Base-by-base conservation (phyloP, 64 coral and sea anemone genomes). In the Montipora capricornis region DNA sequence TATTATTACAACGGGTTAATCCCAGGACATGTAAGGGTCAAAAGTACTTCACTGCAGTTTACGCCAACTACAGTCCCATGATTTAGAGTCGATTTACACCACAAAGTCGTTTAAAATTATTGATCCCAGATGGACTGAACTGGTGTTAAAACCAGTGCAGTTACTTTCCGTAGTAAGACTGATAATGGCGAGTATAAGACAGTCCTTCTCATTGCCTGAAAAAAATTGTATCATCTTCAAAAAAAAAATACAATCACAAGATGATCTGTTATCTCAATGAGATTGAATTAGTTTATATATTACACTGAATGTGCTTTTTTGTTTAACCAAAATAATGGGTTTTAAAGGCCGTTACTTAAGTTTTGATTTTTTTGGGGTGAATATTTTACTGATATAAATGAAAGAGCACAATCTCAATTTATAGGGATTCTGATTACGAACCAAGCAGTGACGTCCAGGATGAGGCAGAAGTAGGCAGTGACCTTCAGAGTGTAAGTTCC, bases 371-470 rank as follows among this genome's bases (percentile, higher is more conserved):
- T 66, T 68, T 48, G 48, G 67, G 47, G 46, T 5, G 84, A 49
- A 49, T 73, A 73, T 88, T 88, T 37, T 88, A 69, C 47, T 51
- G 62, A 52, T 88, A 75, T 49, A 50, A 75, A 75, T 52, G 52
- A 76, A 58, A 60, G 68, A 77, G 47, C 73, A 57, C 61, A 90
- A 90, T 67, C 60, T 90, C 16, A 49, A 47, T 49, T 77, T 90
- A 24, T 57, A 90, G 89, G 66, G 90, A 93, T 78, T 93, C 91
- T 75, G 81, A 93, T 87, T 47, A 15, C 58, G 91, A 93, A 69
- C 22, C 24, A 87, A 86, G 81, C 81, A 93, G 81, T 77, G 79
- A 82, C 66, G 80, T 53, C n/a, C 19, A 81, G 59, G 78, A 90
- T 53, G 55, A 49, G 48, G 76, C 29, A 61, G 60, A 90, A 59